Conservation (phyloP, 2,113 vertebrate genomes). For the Gymnarchus niloticus region DNA sequence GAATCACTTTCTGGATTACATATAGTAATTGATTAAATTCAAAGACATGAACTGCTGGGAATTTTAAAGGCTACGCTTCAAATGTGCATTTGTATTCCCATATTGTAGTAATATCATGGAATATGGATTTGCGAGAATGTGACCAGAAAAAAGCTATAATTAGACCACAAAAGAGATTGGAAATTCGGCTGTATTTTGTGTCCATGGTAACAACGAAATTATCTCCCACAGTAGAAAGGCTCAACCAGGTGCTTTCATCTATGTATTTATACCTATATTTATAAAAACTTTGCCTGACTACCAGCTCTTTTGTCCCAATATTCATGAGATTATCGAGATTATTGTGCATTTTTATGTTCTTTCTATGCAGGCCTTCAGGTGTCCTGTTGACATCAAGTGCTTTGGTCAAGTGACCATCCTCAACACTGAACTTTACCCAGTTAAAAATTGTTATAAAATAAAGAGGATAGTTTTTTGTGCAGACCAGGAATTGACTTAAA, state of each 20-base stretch:
- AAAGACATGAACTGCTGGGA: background rate
- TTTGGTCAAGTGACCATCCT: constrained; percentile 16
- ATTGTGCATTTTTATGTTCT: no score
- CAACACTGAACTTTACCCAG: background rate
- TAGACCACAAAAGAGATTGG: background rate
- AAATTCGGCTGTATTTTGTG: constrained; percentile 19
- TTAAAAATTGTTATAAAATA: background rate
- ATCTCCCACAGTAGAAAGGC: background rate
- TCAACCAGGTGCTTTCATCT: background rate
- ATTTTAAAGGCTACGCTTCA: background rate
- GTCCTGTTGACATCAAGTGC: background rate
- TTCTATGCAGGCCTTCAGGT: no score
- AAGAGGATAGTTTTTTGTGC: background rate
- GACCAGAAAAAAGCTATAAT: background rate
- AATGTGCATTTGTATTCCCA: background rate
- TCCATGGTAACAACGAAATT: constrained; percentile 19
- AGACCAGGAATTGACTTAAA: background rate
- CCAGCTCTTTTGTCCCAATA: background rate
- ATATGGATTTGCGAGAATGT: background rate
- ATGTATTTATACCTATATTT: background rate
- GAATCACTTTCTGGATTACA: background rate
- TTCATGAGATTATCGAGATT: background rate
- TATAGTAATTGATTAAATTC: background rate
- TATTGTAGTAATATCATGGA: background rate
- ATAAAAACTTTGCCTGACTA: background rate